Conservation (phyloP, 2,797 vertebrate species). For the Synaphobranchus kaupii region DNA sequence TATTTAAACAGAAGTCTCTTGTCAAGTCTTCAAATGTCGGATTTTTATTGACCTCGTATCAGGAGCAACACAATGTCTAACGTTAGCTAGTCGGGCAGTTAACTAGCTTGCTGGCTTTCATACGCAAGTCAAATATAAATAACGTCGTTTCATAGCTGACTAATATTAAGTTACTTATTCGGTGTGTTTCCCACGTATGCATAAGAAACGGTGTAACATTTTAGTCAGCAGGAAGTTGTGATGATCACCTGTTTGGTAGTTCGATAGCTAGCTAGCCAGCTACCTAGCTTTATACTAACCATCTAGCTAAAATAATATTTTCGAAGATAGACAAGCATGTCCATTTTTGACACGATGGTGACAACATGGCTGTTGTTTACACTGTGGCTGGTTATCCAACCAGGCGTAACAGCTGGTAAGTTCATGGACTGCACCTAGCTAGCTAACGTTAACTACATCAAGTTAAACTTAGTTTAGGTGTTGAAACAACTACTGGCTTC, state of each 20-base stretch:
- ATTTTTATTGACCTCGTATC: not conserved
- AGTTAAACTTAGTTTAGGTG: not conserved
- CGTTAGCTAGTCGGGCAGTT: not conserved
- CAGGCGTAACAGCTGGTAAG: slow-evolving; percentile 4
- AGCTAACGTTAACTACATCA: not conserved
- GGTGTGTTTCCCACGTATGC: not conserved
- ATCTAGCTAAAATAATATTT: not conserved
- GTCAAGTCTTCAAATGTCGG: not conserved
- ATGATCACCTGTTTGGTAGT: not conserved
- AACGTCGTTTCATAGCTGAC: not conserved
- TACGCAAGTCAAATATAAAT: not conserved
- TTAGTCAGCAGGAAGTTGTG: not conserved
- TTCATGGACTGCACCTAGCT: not conserved
- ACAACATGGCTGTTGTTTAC: slow-evolving; percentile 9
- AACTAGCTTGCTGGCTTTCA: not conserved
- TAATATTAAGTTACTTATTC: not conserved
- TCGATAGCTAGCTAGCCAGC: not conserved
- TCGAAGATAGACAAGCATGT: not conserved
- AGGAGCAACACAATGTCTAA: not conserved
- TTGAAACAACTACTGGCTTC: not conserved
- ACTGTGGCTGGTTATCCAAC: slow-evolving; percentile 3
- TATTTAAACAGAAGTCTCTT: not conserved
- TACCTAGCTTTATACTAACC: not conserved
- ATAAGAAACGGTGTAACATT: not conserved
- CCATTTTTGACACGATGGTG: not conserved